Evolutionary conservation across 2,888 invertebrate species (phyloP), one percentile per base, ranked within the genome.

Genomic region (Tuta absoluta): DNA sequence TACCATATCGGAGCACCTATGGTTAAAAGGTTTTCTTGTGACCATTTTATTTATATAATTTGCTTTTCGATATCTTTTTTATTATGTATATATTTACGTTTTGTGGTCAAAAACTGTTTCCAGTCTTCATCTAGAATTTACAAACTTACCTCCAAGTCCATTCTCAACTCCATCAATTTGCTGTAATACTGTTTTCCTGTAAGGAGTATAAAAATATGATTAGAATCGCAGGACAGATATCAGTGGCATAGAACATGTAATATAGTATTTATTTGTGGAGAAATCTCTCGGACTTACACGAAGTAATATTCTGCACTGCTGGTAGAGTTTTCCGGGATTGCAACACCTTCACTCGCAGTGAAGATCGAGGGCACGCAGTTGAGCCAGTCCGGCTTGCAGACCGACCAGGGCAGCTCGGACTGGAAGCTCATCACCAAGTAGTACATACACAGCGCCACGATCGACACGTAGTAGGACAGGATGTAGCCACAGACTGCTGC

Each of bases 361-460:
- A 78, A 74, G 23, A 81, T 81, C 0, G 92, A 88, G 0, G 92
- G 88, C 33, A 91, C 81, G 71, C 91, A 92, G 56, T 82, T 77
- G 0, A 53, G 65, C 95, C 95, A 95, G 58, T 91, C 91, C 0
- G 88, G 82, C 14, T 91, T 80, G 73, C 96, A 96, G 23, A 91
- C 77, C 0, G 95, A 89, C 96, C 96, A 97, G 0, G 96, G 96
- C 59, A 96, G 82, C 0, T 93, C 92, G 0, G 93, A 73, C 68
- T 93, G 93, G 79, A 95, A 96, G 63, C 96, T 96, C 75, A 94
- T 93, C 7, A 93, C 82, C 72, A 96, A 86, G 82, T 96, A 97
- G 83, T 93, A 96, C 11, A 96, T 74, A 11, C 95, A 95, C 41
- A 96, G 80, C 0, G 95, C 95, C 89, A 96, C 93, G 61, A 96